A percentile compares a stretch with the other conserved stretches of the same genome.
Conservation (phyloP, 2,113 vertebrate genomes). For the Urocitellus parryii region DNA sequence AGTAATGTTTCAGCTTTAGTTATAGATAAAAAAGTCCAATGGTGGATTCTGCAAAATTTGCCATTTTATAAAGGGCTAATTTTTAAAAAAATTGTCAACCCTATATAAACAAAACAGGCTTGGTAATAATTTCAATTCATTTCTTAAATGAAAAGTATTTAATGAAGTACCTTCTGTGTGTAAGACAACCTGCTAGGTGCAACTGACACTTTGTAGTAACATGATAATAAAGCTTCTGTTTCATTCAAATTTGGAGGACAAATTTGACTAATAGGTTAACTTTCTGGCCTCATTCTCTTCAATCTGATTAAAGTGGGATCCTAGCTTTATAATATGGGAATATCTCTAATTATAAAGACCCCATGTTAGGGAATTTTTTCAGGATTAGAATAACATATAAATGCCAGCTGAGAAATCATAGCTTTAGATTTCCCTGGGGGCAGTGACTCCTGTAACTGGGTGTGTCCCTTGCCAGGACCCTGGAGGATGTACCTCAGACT, state of each 20-base stretch:
- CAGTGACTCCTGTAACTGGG: neutral
- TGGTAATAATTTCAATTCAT: neutral
- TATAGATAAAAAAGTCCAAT: neutral
- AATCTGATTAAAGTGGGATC: neutral
- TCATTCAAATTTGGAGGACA: neutral
- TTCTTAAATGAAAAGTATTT: slow-evolving; percentile 23
- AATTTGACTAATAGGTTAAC: neutral
- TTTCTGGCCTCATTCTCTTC: neutral
- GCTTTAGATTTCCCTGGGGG: neutral
- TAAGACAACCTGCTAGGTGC: neutral
- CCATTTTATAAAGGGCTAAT: neutral
- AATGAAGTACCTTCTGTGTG: neutral
- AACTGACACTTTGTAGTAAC: neutral
- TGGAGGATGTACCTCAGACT: neutral
- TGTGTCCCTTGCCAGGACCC: neutral
- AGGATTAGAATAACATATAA: neutral
- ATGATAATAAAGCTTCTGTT: neutral
- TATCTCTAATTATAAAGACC: neutral
- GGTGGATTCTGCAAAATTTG: neutral
- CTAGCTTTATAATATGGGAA: neutral
- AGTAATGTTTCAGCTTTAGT: neutral
- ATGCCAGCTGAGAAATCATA: neutral
- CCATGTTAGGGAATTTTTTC: neutral
- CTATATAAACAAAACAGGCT: neutral
- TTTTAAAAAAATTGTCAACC: neutral